Evolutionary conservation across 2,113 vertebrate genomes (phyloP), one percentile per base, ranked within the genome.

Genomic region (Cebus imitator): DNA sequence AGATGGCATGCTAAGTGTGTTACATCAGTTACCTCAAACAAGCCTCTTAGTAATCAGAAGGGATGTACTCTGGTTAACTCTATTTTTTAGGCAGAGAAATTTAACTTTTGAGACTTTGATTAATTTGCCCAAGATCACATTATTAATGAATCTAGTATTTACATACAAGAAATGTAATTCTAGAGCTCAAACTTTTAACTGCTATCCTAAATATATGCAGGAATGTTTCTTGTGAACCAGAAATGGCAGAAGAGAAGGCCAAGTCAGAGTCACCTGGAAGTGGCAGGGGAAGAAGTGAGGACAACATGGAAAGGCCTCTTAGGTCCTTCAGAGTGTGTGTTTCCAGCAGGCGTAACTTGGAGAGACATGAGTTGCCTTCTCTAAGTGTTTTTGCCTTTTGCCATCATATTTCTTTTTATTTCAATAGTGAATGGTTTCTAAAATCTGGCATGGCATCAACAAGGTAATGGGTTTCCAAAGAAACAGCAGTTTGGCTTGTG

Each of bases 11-110:
- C 43, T n/a, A 91, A 76, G 20, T 91, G 5, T 27, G 25, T 43
- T 89, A 23, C 3, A n/a, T 72, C 48, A 57, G 8, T 92, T 68
- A 37, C 23, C 17, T 82, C 43, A 72, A 37, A 50, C 43, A 55
- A 88, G 9, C 25, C 57, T 76, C 9, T 37, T 14, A 66, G 73
- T 16, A 90, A 75, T 91, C 86, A 55, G 30, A 40, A 64, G 64
- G 23, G 4, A 58, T 52, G 10, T 61, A 68, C 20, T 86, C 73
- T 93, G 43, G 43, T 25, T 81, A 81, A 86, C 50, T 87, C 14
- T 8, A 2, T 92, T 92, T 95, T 92, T 70, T 72, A 93, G 50
- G 76, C 52, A 23, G 45, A 96, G 25, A 96, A 58, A 84, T 45
- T 86, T 48, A 70, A 87, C 20, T 84, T 81, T 73, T 30, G 32